These are phyloP conservation scores for Schmidtea mediterranea DNA, from an alignment of 1,140 invertebrate species.

Conservation along the genomic window DNA sequence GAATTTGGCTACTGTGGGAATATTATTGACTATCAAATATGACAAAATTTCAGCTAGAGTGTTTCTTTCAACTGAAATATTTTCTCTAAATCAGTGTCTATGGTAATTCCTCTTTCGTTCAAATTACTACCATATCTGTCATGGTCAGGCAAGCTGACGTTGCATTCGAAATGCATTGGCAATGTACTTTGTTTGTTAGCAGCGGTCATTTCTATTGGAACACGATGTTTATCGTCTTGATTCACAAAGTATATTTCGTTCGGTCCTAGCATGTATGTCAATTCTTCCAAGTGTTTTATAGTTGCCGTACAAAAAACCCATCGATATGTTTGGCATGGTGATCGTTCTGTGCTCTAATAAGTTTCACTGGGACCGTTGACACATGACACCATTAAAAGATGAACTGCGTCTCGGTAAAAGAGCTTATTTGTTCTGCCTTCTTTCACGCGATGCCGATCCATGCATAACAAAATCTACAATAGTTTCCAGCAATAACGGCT, in stretches of 20 bases:
- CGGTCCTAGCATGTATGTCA: slow-evolving; percentile 12
- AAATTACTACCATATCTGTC: slow-evolving; percentile 20
- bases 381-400: slow-evolving; percentile 5
- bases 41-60: slow-evolving; percentile 14
- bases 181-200: slow-evolving; percentile 19
- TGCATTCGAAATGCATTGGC: slow-evolving; percentile 3
- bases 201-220: slow-evolving; percentile 24
- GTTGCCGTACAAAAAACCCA: slow-evolving; percentile 11
- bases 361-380: slow-evolving; percentile 6
- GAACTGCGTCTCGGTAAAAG: neutral
- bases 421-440: slow-evolving; percentile 1
- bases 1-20: slow-evolving; percentile 17
- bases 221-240: slow-evolving; percentile 25
- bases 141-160: slow-evolving; percentile 4
- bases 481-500: slow-evolving; percentile 11
- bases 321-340: slow-evolving; percentile 13
- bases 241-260: slow-evolving; percentile 12
- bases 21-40: slow-evolving; percentile 13
- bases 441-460: slow-evolving; percentile 8
- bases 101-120: slow-evolving; percentile 16
- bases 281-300: slow-evolving; percentile 11
- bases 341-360: slow-evolving; percentile 8
- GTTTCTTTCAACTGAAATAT: slow-evolving; percentile 15
- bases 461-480: slow-evolving; percentile 11
- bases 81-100: slow-evolving; percentile 19